phyloP scores from a whole-genome alignment of 2,888 invertebrate genomes.

The Odontocerum albicorne region DNA sequence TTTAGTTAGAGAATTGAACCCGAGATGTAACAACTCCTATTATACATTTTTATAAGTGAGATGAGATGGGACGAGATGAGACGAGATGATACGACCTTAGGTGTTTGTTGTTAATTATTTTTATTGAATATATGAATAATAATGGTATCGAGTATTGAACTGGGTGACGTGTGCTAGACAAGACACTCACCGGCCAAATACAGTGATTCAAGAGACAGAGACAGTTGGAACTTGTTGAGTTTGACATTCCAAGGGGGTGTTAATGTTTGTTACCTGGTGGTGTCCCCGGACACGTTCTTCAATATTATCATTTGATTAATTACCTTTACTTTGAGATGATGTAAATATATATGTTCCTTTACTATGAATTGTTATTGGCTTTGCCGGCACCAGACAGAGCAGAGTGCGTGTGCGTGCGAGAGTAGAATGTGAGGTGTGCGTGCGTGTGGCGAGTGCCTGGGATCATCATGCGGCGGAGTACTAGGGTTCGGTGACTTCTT shows the following conservation, averaged over 20 bases:
- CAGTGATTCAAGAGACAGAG: too few relatives aligned
- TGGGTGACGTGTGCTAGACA: too few relatives aligned
- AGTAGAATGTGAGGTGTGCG: not conserved
- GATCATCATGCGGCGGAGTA: too few relatives aligned
- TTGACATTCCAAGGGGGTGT: slow-evolving; percentile 8
- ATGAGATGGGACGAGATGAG: too few relatives aligned
- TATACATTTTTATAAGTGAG: too few relatives aligned
- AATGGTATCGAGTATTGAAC: too few relatives aligned
- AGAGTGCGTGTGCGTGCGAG: not conserved
- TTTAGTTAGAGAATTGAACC: too few relatives aligned
- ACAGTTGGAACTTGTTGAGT: not conserved
- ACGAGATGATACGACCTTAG: too few relatives aligned
- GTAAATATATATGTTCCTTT: slow-evolving; percentile 26
- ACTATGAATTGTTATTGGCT: slow-evolving; percentile 20
- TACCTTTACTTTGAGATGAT: slow-evolving; percentile 10
- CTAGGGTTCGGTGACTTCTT: not conserved
- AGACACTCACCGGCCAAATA: too few relatives aligned
- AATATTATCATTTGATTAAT: not conserved
- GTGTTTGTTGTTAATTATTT: too few relatives aligned
- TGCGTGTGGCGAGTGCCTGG: not conserved
- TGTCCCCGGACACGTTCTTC: not conserved
- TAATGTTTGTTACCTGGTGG: slow-evolving; percentile 8
- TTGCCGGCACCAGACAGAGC: slow-evolving; percentile 2
- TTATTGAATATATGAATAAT: not conserved
- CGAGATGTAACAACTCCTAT: too few relatives aligned